Base-by-base conservation (phyloP, 2,797 vertebrate species). In the Brachymystax lenok region DNA sequence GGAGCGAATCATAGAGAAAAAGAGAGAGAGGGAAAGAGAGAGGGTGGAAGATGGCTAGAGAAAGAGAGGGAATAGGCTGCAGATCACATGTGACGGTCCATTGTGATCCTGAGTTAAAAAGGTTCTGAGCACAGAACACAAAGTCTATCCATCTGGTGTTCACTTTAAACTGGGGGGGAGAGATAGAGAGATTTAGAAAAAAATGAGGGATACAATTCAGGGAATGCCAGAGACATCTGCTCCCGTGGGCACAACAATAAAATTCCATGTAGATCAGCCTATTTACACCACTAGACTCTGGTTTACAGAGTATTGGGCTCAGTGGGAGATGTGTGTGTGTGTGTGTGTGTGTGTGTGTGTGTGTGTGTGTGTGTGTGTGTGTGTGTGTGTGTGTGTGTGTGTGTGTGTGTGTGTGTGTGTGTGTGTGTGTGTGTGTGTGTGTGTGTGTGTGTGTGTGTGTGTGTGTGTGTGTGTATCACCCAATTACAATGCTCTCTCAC, bases 201-300 rank as follows among this genome's bases (percentile, higher is more conserved):
- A 87, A 82, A 86, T 24, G 81, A 91, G 87, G 88, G 86, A 87
- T 88, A 90, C 88, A 92, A 92, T 92, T 93, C 92, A 93, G 89
- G 79, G 88, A 90, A 88, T 89, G 90, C 89, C 92, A 92, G 90
- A 89, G 93, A 94, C 93, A 95, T 95, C 93, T 94, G 92, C 91
- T 94, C 92, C 91, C 91, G 89, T 93, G 92, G 92, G 91, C 91
- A 91, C 83, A 85, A 93, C 92, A 93, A 93, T 93, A 84, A 90
- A 92, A 91, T 90, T 93, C 90, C 88, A 88, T 92, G 87, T 81
- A 86, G 83, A 91, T 92, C 90, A 85, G 84, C 89, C 86, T 90
- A 83, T 88, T 89, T 76, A 81, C 80, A 78, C 74, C 19, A 80
- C 90, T 70, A 82, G 80, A 79, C 69, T 81, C 73, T 46, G 54